Conservation (phyloP, 2,888 invertebrate species). For the Acanthosepion lycidas region DNA sequence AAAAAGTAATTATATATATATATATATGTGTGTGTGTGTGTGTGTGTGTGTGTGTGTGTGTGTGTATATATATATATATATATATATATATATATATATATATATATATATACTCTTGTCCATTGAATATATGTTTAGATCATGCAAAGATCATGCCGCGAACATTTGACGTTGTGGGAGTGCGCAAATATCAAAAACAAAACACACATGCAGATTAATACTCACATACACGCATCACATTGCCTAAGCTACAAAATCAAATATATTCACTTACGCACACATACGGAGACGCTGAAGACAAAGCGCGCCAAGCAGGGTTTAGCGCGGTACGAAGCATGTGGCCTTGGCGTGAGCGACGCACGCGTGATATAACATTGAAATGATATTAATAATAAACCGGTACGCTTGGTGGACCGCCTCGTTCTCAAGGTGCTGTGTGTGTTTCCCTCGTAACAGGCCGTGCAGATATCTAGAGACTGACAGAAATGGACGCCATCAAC, state of each 20-base stretch:
- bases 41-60: too few species aligned
- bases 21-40: too few species aligned
- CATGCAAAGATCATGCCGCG: too few species aligned
- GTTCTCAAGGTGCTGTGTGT: conserved; percentile 33
- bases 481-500: background rate
- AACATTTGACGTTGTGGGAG: too few species aligned
- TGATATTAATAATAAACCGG: background rate
- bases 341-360: conserved; percentile 10
- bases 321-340: background rate
- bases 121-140: too few species aligned
- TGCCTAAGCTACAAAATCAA: background rate
- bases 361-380: background rate
- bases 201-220: too few species aligned
- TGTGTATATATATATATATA: too few species aligned
- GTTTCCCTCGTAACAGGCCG: conserved; percentile 33
- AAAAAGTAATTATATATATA: too few species aligned
- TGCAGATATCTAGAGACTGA: background rate
- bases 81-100: too few species aligned
- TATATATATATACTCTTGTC: too few species aligned
- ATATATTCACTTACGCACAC: background rate
- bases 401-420: background rate
- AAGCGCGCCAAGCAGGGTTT: background rate
- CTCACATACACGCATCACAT: background rate
- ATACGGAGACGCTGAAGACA: background rate
- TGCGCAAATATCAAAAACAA: too few species aligned